Evolutionary conservation across 2,113 vertebrate genomes (phyloP).

Genomic region (Monopterus albus): DNA sequence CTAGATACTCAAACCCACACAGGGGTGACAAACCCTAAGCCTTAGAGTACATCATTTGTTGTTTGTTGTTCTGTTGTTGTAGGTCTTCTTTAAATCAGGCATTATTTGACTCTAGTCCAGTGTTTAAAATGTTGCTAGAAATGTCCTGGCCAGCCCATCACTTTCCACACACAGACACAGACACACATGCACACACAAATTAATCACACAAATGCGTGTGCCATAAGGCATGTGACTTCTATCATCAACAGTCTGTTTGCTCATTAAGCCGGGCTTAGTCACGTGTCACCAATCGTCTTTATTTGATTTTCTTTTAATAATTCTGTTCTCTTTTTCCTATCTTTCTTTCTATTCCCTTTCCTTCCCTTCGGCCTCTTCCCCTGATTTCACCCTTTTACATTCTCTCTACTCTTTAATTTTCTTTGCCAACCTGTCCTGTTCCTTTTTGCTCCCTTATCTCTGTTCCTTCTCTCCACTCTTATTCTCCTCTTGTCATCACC

Average conservation of each 20-base stretch:
- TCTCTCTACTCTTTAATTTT: conserved; percentile 5
- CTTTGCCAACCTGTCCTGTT: not conserved
- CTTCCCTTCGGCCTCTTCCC: not conserved
- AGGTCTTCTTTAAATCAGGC: not conserved
- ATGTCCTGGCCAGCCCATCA: not conserved
- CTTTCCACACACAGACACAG: conserved; percentile 4
- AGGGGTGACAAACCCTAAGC: not conserved
- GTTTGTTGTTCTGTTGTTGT: not conserved
- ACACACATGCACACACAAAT: conserved; percentile 21
- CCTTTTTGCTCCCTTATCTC: not conserved
- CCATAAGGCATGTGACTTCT: conserved; percentile 38
- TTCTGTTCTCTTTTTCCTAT: conserved; percentile 6
- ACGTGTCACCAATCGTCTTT: conserved; percentile 19
- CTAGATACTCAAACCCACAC: not conserved
- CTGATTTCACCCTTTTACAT: not conserved
- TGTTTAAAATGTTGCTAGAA: not conserved
- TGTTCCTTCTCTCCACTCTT: not conserved
- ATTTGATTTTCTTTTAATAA: conserved; percentile 24
- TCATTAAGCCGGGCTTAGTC: conserved; percentile 17
- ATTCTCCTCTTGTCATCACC: not conserved
- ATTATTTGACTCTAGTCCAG: not conserved
- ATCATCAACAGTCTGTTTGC: conserved; percentile 21
- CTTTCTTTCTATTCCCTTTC: conserved; percentile 15
- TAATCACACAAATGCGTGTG: conserved; percentile 21
- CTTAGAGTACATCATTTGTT: not conserved